Base-by-base conservation (phyloP, 2,888 invertebrate genomes). In the Tetragonula carbonaria region DNA sequence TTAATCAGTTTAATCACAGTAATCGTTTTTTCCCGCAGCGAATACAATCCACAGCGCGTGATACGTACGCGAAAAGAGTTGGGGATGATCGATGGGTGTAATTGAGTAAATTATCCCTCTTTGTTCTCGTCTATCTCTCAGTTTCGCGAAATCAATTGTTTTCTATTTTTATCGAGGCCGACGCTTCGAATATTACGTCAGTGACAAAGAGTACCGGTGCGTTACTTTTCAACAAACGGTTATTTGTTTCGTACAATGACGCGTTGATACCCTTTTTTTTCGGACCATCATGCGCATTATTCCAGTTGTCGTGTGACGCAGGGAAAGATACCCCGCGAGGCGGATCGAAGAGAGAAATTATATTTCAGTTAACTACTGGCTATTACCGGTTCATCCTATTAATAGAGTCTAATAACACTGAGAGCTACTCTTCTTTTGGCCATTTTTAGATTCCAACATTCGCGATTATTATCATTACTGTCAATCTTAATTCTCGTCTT, bases 271-370 rank as follows among this genome's bases (percentile, higher is more conserved):
- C 18, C 18, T 28, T 23, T 8, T 38, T 45, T 45, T 8, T 45
- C 45, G 8, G 16, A 16, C 28, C 18, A 2, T 18, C 28, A 28
- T 16, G 28, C 28, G 28, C 16, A 33, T 28, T 28, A 28, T 16
- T 62, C 16, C 8, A 28, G 23, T 33, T 8, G 18, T 28, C 18
- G 63, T 6, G 4, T 8, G 28, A 28, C 18, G 28, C 18, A 28
- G 63, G 18, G 8, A 28, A 8, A 23, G 28, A 18, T 28, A 18
- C 18, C 28, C 8, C 8, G 8, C 16, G 16, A 23, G 16, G 2
- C 8, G 6, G 23, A 57, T 53, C 80, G 81, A 83, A 86, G 89
- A 13, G 57, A 59, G 23, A n/a, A 59, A 14, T 23, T 57, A 57
- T 13, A n/a, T 57, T n/a, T n/a, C 13, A 59, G 14, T n/a, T 14